Base-by-base conservation (phyloP, 1,140 invertebrate genomes). In the Zaprionus capensis region DNA sequence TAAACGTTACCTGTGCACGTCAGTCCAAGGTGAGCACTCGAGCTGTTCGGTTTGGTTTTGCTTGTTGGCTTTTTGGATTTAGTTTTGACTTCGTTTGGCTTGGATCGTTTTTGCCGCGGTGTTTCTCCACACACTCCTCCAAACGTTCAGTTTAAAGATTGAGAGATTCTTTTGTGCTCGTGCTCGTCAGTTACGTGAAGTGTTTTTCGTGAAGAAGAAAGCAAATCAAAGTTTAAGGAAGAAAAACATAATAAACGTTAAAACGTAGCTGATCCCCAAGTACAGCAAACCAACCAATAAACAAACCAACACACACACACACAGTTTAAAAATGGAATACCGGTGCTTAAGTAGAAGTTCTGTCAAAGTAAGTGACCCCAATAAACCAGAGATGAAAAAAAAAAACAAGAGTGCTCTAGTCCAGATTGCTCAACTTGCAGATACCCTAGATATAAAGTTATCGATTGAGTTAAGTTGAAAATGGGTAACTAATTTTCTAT, bases 351-450 rank as follows among this genome's bases (percentile, higher is more conserved):
- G 91, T 81, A 92, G 91, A 82, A 91, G 85, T 84, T 87, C 88
- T 90, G 86, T 91, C 87, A 92, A 91, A 92, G 91, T 92, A 92
- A 92, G 91, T 92, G 91, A 92, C 91, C 91, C 73, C 88, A 92
- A 91, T 92, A 90, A 91, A 78, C 77, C 74, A 82, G 57, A 63
- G 51, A 38, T 28, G 71, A 73, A 36, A 67, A 56, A 67, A 56
- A 20, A 74, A 78, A 59, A 17, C n/a, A 46, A 74, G 34, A 77
- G 34, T 51, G 41, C 38, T 22, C 14, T 24, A 12, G 38, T 22
- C 22, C 28, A 61, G 22, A 66, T 14, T 70, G 41, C 49, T 24
- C 38, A 46, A 66, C 51, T 28, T 2, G n/a, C 17, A 63, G 51
- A 38, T 73, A 53, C 59, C 24, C 44, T 38, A 17, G 24, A 38